These are phyloP conservation scores for Petrolisthes manimaculis DNA, from an alignment of 2,888 invertebrate genomes.

Conservation along the genomic window DNA sequence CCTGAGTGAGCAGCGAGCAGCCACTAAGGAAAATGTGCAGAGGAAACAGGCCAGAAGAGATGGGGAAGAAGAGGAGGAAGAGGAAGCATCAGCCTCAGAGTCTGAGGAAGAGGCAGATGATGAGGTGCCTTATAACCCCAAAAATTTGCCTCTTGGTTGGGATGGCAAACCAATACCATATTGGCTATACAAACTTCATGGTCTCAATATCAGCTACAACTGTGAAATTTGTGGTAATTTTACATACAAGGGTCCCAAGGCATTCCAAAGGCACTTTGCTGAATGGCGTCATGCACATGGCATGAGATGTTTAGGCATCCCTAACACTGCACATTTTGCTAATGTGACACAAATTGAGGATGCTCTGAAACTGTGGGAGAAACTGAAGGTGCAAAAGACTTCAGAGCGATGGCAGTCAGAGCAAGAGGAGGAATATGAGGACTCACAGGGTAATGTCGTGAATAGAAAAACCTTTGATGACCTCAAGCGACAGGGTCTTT, in stretches of 20 bases:
- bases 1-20: constrained; percentile 85
- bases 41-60: constrained; percentile 96
- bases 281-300: constrained; percentile 84
- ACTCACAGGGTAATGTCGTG: constrained; percentile 98
- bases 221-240: constrained; percentile 99
- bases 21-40: constrained; percentile 98
- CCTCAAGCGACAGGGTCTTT: constrained; percentile 89
- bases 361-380: constrained; percentile 97
- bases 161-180: constrained; percentile 95
- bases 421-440: constrained; percentile 98
- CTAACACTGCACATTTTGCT: constrained; percentile 99
- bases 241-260: constrained; percentile 97
- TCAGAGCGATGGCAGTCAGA: constrained; percentile 96
- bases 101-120: constrained; percentile 86
- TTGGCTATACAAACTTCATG: constrained; percentile 99
- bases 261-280: constrained; percentile 98
- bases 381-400: constrained; percentile 94
- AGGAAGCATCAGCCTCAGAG: constrained; percentile 84
- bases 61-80: constrained; percentile 93
- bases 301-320: constrained; percentile 98
- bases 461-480: constrained; percentile 98
- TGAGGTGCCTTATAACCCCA: constrained; percentile 98
- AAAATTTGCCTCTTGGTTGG: constrained; percentile 98
- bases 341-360: constrained; percentile 99
- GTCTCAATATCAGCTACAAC: constrained; percentile 97